Base-by-base conservation (phyloP, 2,797 vertebrate species). In the Spinus pinus region DNA sequence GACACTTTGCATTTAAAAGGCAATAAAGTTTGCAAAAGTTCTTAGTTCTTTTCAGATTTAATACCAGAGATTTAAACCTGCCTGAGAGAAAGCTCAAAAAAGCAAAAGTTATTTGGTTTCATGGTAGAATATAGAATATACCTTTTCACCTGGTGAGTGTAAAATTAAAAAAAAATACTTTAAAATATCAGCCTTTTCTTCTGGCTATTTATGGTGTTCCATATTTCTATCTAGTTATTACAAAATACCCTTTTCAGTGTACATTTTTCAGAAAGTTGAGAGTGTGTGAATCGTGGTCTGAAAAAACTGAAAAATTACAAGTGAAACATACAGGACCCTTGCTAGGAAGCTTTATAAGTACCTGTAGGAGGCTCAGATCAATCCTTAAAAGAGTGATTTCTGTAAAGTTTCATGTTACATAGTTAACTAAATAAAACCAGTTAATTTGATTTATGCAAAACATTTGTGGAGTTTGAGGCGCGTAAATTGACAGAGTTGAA, bases 1-100 rank as follows among this genome's bases (percentile, higher is more conserved):
- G 49, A 54, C 9, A 16, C 27, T 92, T 96, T 82, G 60, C 37
- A 80, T 70, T 91, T 94, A 73, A 79, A 95, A 92, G 64, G 54
- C 3, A 79, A 15, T 56, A 37, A 91, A 57, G 60, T 70, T 89
- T 77, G 37, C 19, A 78, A 24, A 62, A 84, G 24, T 91, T 65
- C 23, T 70, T 75, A 35, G 16, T 70, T 81, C 3, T 79, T 81
- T 75, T 62, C 42, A 42, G 49, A 25, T 65, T 91, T 92, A 69
- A n/a, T 75, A 39, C n/a, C 39, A 49, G 39, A 58, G 4, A 27
- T 78, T 78, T 86, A 35, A 67, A 69, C 42, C 17, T 88, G 53
- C 28, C 12, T 31, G 35, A 14, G 9, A 57, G 44, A 79, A 78
- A 88, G 5, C 12, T 72, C 35, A 46, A 71, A 81, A 56, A 50